Conservation (phyloP, 2,113 vertebrate genomes). For the Pelecanus crispus region DNA sequence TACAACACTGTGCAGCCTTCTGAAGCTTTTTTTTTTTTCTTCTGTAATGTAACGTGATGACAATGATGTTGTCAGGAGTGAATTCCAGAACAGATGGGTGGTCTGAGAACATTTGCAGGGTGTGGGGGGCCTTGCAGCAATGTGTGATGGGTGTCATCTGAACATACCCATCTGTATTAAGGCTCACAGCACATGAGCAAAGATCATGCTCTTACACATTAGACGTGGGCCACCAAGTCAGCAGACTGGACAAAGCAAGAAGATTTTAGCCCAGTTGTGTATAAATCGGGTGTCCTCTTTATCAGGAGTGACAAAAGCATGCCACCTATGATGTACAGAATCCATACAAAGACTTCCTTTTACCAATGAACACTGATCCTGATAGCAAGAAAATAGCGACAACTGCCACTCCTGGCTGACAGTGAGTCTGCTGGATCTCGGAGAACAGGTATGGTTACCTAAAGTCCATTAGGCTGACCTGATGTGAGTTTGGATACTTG, state of each 20-base stretch:
- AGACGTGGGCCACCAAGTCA: background rate
- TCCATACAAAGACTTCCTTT: background rate
- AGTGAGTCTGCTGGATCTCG: background rate
- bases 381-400: background rate
- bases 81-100: background rate
- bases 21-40: background rate
- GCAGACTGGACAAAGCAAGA: background rate
- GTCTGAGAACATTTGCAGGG: background rate
- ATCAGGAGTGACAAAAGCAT: background rate
- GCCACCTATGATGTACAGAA: background rate
- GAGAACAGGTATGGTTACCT: background rate
- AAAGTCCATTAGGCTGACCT: background rate
- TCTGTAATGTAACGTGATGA: background rate
- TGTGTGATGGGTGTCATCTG: background rate
- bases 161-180: background rate
- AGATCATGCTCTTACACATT: background rate
- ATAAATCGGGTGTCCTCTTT: background rate
- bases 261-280: background rate
- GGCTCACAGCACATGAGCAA: rapidly evolving
- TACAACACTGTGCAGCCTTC: background rate
- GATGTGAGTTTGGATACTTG: background rate
- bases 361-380: background rate
- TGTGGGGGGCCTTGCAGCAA: background rate
- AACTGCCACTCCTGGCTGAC: background rate
- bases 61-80: background rate